Conservation (phyloP, 2,888 invertebrate species). For the Macaria liturata region DNA sequence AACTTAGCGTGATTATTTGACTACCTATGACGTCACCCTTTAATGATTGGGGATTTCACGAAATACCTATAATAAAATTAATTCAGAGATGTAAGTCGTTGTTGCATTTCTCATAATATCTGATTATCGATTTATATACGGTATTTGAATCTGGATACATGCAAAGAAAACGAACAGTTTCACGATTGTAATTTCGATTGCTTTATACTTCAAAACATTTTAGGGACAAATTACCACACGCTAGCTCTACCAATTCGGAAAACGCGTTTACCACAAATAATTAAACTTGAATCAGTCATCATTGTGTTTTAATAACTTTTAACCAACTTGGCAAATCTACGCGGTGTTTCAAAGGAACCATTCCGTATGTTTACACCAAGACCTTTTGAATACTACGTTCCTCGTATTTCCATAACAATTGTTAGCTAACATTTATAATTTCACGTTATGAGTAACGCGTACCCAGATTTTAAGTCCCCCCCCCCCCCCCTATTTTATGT, state of each 20-base stretch:
- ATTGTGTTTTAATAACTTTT: constrained; percentile 14
- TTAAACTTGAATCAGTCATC: not conserved
- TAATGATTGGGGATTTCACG: constrained; percentile 16
- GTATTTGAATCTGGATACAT: too few species aligned
- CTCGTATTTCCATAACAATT: constrained; percentile 23
- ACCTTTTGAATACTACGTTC: constrained; percentile 10
- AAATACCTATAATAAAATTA: constrained; percentile 4
- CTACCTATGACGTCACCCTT: constrained; percentile 5
- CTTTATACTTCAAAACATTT: too few species aligned
- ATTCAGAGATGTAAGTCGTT: too few species aligned
- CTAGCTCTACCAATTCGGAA: too few species aligned
- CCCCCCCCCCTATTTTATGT: too few species aligned
- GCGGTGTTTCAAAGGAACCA: constrained; percentile 13
- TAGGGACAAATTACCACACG: too few species aligned
- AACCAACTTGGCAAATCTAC: constrained; percentile 4
- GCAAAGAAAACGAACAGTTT: too few species aligned
- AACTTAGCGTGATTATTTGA: constrained; percentile 18
- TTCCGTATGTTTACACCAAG: constrained; percentile 21
- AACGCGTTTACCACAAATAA: too few species aligned
- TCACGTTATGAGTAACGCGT: constrained; percentile 12
- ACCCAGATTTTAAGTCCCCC: too few species aligned
- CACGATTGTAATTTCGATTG: too few species aligned
- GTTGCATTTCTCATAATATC: too few species aligned
- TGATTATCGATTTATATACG: too few species aligned
- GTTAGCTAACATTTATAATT: constrained; percentile 9